Evolutionary conservation across 2,797 vertebrate genomes (phyloP).

Genomic region (Urocyon cinereoargenteus): DNA sequence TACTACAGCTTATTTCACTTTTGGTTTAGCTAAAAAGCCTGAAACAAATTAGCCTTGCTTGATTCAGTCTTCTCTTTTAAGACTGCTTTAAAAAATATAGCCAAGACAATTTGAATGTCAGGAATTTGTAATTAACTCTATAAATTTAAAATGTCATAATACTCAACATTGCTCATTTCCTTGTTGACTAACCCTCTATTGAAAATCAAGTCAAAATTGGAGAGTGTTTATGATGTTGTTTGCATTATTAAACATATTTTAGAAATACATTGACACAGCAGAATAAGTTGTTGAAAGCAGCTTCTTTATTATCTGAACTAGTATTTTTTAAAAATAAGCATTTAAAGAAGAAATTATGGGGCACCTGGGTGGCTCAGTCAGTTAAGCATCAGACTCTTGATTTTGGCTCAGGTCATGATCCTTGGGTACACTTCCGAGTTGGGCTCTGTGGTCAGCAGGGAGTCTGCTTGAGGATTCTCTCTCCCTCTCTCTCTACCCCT

Average conservation of each 20-base stretch:
- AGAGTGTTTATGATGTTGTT: not conserved
- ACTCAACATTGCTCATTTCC: conserved; percentile 1
- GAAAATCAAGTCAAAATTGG: conserved; percentile 42
- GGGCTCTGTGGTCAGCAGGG: not conserved
- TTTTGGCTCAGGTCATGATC: not conserved
- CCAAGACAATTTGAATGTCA: conserved; percentile 7
- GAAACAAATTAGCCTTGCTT: conserved; percentile 45
- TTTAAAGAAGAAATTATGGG: not conserved
- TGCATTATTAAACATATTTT: not conserved
- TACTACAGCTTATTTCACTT: conserved; percentile 28
- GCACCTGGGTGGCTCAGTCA: not conserved
- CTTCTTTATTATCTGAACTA: not conserved
- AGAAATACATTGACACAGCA: not conserved
- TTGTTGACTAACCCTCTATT: not conserved
- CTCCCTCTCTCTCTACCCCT: not conserved
- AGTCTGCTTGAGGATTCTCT: not conserved
- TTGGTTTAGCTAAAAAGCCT: conserved; percentile 46
- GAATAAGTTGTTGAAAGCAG: not conserved
- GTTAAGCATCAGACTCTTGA: not conserved
- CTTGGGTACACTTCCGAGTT: not conserved
- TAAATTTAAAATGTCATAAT: conserved; percentile 5
- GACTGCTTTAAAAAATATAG: not conserved
- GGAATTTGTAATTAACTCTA: conserved; percentile 48
- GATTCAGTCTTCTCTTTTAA: conserved; percentile 3
- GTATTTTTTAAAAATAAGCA: not conserved